Conservation (phyloP, 2,888 invertebrate genomes). For the Athalia circularis region DNA sequence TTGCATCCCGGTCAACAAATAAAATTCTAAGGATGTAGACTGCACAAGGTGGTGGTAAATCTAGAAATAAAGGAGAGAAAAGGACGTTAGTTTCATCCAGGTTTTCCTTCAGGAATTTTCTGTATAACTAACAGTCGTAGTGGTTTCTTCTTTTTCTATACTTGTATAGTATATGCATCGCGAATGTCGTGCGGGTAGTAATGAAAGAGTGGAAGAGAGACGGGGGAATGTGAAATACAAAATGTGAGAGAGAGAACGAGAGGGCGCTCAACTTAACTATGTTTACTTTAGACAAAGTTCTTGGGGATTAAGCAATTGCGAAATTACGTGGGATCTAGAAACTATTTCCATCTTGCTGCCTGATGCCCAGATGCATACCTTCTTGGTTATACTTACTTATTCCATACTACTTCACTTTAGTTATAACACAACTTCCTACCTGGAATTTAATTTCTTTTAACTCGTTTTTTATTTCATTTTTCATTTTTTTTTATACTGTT, state of each 20-base stretch:
- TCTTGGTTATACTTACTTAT: neutral
- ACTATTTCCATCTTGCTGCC: slow-evolving; percentile 18
- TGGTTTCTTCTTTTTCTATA: too few relatives aligned
- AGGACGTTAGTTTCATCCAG: too few relatives aligned
- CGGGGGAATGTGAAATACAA: neutral
- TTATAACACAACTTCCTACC: neutral
- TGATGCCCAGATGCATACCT: neutral
- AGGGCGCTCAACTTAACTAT: slow-evolving; percentile 32
- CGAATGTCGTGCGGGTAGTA: neutral
- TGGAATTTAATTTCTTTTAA: neutral
- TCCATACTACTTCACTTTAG: neutral
- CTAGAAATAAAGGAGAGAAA: too few relatives aligned
- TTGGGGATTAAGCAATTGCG: slow-evolving; percentile 39
- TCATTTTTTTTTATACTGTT: neutral
- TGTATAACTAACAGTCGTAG: too few relatives aligned
- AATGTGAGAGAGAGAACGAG: neutral
- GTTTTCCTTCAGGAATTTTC: too few relatives aligned
- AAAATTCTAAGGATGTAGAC: too few relatives aligned
- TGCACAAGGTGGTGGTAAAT: too few relatives aligned
- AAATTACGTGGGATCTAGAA: slow-evolving; percentile 25
- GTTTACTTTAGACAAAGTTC: slow-evolving; percentile 40
- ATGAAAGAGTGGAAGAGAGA: neutral
- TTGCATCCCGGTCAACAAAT: neutral
- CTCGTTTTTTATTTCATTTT: neutral
- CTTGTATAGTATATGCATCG: neutral